Evolutionary conservation across 1,140 invertebrate species (phyloP).

Genomic region (Callitettix versicolor): DNA sequence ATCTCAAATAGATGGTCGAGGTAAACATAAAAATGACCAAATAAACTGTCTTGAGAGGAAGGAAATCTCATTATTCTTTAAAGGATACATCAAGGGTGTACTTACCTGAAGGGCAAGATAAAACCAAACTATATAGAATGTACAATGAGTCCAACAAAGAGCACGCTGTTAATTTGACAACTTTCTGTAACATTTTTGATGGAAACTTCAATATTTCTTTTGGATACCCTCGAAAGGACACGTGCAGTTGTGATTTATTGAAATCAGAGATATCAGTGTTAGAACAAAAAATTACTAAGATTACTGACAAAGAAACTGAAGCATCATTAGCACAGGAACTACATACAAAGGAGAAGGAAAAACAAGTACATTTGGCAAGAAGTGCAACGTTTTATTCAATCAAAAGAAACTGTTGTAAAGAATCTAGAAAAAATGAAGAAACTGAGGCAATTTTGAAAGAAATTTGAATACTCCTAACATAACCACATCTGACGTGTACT

Average conservation of each 20-base stretch:
- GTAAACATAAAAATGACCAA: no score
- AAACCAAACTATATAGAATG: conserved; percentile 7
- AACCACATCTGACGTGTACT: neutral
- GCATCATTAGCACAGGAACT: neutral
- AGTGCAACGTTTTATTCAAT: neutral
- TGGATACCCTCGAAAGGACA: conserved; percentile 14
- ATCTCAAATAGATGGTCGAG: no score
- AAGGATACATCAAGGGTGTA: neutral
- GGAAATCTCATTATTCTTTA: no score
- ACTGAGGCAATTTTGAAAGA: conserved; percentile 12
- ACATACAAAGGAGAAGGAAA: conserved; percentile 1
- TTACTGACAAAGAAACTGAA: neutral
- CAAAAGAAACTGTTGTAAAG: neutral
- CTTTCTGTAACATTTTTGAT: conserved; percentile 14
- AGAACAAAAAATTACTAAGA: neutral
- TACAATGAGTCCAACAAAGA: conserved; percentile 1
- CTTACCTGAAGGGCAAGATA: conserved; percentile 3
- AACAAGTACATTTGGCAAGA: conserved; percentile 12
- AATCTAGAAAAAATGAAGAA: neutral
- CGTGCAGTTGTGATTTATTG: conserved; percentile 5
- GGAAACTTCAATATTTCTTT: conserved; percentile 16
- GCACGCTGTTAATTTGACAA: conserved; percentile 7
- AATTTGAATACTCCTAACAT: conserved; percentile 13
- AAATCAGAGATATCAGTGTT: neutral
- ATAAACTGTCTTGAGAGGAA: no score